Conservation (phyloP, 2,113 vertebrate species). For the Chaenocephalus aceratus region DNA sequence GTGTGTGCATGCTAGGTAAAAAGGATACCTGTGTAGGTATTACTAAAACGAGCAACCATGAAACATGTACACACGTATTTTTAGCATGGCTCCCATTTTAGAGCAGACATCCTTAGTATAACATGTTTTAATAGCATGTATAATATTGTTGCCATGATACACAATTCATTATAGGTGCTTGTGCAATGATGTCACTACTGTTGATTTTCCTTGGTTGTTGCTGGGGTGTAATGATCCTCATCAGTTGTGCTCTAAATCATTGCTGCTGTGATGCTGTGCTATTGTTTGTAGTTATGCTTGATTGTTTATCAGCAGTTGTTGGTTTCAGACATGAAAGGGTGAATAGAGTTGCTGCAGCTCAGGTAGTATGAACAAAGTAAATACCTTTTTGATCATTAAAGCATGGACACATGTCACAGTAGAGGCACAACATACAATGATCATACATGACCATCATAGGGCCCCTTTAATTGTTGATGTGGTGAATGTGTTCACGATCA, state of each 20-base stretch:
- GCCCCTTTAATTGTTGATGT: not conserved
- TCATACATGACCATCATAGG: no score
- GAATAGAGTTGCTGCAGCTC: no score
- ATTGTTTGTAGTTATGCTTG: no score
- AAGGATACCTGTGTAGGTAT: not conserved
- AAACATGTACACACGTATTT: not conserved
- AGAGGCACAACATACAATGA: no score
- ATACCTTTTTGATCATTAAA: no score
- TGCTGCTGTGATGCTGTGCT: not conserved
- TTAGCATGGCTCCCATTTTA: conserved; percentile 38
- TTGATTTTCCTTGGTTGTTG: not conserved
- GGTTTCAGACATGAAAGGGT: no score
- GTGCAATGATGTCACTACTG: not conserved
- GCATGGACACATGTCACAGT: no score
- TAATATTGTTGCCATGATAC: not conserved
- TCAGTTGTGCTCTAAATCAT: not conserved
- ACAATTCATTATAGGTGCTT: not conserved
- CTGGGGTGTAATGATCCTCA: not conserved
- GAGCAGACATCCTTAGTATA: conserved; percentile 48
- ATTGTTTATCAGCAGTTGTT: not conserved
- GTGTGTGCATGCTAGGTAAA: not conserved
- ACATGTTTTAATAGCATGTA: no score
- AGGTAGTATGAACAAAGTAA: no score
- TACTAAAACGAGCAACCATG: not conserved
- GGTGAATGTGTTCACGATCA: not conserved